Evolutionary conservation across 1,140 invertebrate genomes (phyloP).

Genomic region (Drosophila grimshawi): DNA sequence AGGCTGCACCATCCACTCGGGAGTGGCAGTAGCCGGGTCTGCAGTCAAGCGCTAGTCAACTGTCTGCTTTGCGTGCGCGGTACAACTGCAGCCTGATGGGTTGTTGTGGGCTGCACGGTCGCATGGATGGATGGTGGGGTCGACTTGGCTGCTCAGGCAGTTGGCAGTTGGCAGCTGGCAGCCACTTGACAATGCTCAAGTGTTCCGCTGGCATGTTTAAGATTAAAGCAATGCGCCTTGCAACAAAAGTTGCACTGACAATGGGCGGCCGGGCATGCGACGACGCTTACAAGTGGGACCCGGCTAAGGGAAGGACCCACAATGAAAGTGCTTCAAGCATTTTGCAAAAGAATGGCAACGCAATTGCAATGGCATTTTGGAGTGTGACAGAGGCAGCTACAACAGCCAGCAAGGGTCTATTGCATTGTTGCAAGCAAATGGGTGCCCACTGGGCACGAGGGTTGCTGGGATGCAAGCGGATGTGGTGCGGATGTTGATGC

Average conservation of each 20-base stretch:
- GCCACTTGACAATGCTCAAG: slow-evolving; percentile 78
- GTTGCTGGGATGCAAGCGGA: background rate
- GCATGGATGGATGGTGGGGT: background rate
- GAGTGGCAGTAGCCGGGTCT: slow-evolving; percentile 1
- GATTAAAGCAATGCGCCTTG: slow-evolving; percentile 78
- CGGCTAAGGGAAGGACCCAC: slow-evolving; percentile 25
- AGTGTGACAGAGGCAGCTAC: slow-evolving; percentile 44
- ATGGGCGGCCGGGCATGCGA: slow-evolving; percentile 61
- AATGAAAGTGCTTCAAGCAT: slow-evolving; percentile 71
- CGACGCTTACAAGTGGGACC: slow-evolving; percentile 55
- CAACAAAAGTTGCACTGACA: slow-evolving; percentile 79
- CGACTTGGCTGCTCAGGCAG: slow-evolving; percentile 24
- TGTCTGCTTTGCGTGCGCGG: slow-evolving; percentile 72
- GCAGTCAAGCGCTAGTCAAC: slow-evolving; percentile 55
- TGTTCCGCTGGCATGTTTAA: slow-evolving; percentile 83
- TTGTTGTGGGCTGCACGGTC: slow-evolving; percentile 18
- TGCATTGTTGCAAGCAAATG: slow-evolving; percentile 52
- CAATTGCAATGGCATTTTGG: slow-evolving; percentile 71
- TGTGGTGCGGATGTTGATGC: slow-evolving; percentile 22
- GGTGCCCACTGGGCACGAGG: slow-evolving; percentile 10
- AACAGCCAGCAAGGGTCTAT: slow-evolving; percentile 5
- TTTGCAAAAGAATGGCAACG: slow-evolving; percentile 67
- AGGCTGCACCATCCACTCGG: slow-evolving; percentile 21
- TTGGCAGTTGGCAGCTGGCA: slow-evolving; percentile 62
- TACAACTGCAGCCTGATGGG: slow-evolving; percentile 49